A percentile compares a stretch with the other conserved stretches of the same genome.
phyloP scores from a whole-genome alignment of 2,797 vertebrate species.

The Channallabes apus region DNA sequence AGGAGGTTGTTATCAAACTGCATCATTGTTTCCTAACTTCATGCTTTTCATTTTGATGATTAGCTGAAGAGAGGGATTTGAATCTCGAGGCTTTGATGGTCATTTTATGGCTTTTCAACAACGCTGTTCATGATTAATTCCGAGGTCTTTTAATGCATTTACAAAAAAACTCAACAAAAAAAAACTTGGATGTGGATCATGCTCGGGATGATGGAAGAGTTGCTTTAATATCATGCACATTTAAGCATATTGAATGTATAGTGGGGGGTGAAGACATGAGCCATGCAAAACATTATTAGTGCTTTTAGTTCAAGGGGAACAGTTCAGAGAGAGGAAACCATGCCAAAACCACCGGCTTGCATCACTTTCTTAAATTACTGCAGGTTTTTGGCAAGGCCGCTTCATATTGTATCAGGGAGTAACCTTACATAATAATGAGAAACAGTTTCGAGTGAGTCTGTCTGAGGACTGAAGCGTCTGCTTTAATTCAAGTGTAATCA shows the following conservation, averaged over 20 bases:
- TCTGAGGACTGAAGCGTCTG: background rate
- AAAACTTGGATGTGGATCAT: background rate
- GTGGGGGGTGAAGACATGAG: slow-evolving; percentile 45
- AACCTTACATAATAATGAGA: slow-evolving; percentile 71
- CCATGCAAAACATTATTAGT: slow-evolving; percentile 47
- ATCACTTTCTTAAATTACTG: slow-evolving; percentile 57
- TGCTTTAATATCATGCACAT: slow-evolving; percentile 26
- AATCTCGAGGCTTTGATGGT: background rate
- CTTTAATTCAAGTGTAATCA: slow-evolving; percentile 40
- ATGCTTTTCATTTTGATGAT: background rate
- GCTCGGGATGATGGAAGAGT: slow-evolving; percentile 11
- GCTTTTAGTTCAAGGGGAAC: slow-evolving; percentile 37
- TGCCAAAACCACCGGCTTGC: slow-evolving; percentile 54
- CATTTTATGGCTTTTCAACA: slow-evolving; percentile 40
- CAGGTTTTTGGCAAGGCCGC: slow-evolving; percentile 53
- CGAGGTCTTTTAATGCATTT: slow-evolving; percentile 37
- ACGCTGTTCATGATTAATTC: slow-evolving; percentile 30
- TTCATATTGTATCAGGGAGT: slow-evolving; percentile 66
- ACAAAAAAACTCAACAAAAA: background rate
- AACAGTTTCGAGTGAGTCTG: slow-evolving; percentile 40
- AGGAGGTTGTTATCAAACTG: background rate
- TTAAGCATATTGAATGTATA: slow-evolving; percentile 42
- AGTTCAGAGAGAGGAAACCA: slow-evolving; percentile 33
- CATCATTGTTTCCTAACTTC: background rate
- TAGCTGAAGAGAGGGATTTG: background rate